These are phyloP conservation scores for Agonopterix arenella DNA, from an alignment of 2,888 invertebrate species.

Conservation along the genomic window DNA sequence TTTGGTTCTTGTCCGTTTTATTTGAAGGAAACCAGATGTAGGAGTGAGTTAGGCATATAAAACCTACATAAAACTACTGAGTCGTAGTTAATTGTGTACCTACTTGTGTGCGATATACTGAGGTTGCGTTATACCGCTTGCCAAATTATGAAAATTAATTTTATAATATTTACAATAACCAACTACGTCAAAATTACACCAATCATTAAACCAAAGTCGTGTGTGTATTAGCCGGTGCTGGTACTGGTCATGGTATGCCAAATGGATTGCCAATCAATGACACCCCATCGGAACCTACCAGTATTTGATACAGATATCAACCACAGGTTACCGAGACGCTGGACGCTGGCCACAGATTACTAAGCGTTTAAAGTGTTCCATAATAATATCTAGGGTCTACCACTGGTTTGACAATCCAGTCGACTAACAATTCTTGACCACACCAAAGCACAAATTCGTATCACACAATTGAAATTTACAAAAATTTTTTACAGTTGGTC, in stretches of 20 bases:
- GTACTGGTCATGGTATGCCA: background rate
- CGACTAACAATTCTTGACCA: background rate
- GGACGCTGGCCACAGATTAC: background rate
- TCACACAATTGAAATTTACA: constrained; percentile 37
- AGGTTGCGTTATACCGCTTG: constrained; percentile 17
- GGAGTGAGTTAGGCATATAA: constrained; percentile 24
- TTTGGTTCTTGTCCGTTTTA: constrained; percentile 22
- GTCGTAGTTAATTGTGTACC: constrained; percentile 24
- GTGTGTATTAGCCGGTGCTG: background rate
- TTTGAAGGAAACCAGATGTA: constrained; percentile 5
- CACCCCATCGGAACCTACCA: too few species aligned
- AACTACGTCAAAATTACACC: constrained; percentile 6
- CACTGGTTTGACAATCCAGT: too few species aligned
- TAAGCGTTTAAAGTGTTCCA: background rate
- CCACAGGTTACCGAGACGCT: background rate
- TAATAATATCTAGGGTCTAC: background rate
- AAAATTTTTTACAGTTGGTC: constrained; percentile 66
- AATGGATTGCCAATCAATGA: background rate
- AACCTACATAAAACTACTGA: constrained; percentile 27
- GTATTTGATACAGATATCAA: too few species aligned
- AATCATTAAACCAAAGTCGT: too few species aligned
- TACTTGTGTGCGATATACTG: constrained; percentile 23
- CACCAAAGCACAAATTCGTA: constrained; percentile 32
- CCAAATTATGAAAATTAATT: constrained; percentile 19
- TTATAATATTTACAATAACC: constrained; percentile 24